phyloP scores from a whole-genome alignment of 2,113 vertebrate species.

The Cochlearius cochlearius region DNA sequence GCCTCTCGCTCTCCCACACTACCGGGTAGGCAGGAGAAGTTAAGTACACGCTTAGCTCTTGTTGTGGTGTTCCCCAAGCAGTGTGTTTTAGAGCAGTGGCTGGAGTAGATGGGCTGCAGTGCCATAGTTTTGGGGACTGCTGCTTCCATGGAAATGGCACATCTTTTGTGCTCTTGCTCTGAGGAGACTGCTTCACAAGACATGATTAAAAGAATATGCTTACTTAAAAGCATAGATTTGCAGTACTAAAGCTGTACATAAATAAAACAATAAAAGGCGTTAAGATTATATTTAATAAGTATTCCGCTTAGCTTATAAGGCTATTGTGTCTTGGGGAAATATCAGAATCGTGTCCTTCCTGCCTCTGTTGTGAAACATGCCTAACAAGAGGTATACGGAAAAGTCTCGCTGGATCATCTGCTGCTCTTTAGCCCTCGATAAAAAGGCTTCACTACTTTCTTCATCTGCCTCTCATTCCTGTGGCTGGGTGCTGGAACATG shows the following conservation, averaged over 20 bases:
- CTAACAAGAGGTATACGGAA: accelerated
- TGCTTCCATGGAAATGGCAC: background rate
- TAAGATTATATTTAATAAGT: background rate
- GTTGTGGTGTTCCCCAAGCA: background rate
- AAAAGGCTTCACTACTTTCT: background rate
- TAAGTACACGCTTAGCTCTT: background rate
- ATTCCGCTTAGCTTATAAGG: background rate
- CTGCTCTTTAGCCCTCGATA: background rate
- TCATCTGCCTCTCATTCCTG: background rate
- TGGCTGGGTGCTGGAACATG: background rate
- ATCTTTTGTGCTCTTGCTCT: background rate
- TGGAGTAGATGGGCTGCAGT: background rate
- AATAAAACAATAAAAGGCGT: background rate
- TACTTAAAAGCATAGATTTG: background rate
- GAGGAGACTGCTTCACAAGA: background rate
- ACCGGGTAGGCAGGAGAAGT: background rate
- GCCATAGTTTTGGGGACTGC: background rate
- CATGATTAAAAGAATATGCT: background rate
- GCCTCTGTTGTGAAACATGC: background rate
- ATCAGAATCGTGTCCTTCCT: background rate
- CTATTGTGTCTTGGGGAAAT: background rate
- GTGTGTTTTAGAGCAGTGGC: background rate
- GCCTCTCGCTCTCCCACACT: background rate
- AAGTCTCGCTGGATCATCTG: background rate
- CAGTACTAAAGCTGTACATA: background rate